These are phyloP conservation scores for Ormia ochracea DNA, from an alignment of 2,888 invertebrate genomes.

Conservation along the genomic window DNA sequence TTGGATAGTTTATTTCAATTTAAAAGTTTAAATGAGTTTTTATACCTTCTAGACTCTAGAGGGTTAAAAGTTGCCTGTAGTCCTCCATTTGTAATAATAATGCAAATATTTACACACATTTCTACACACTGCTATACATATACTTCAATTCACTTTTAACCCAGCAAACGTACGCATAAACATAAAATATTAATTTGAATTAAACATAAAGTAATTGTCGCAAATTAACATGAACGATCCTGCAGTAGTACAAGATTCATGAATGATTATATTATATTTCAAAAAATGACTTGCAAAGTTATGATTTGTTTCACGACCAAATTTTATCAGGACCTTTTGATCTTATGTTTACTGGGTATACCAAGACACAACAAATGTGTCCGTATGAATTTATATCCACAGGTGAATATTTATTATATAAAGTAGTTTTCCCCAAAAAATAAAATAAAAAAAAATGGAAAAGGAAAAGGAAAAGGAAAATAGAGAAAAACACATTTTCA, in stretches of 20 bases:
- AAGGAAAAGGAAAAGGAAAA: neutral
- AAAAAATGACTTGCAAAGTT: too few relatives aligned
- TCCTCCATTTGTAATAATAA: neutral
- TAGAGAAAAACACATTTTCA: slow-evolving; percentile 10
- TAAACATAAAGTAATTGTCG: too few relatives aligned
- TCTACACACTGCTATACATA: too few relatives aligned
- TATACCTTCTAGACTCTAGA: slow-evolving; percentile 32
- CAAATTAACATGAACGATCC: too few relatives aligned
- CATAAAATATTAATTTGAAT: too few relatives aligned
- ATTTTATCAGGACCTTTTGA: too few relatives aligned
- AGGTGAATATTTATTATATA: slow-evolving; percentile 30
- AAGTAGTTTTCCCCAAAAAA: neutral
- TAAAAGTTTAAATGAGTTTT: slow-evolving; percentile 73
- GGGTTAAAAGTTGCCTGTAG: slow-evolving; percentile 32
- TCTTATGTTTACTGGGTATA: too few relatives aligned
- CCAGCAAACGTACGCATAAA: neutral
- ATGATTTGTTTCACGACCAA: too few relatives aligned
- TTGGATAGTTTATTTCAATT: slow-evolving; percentile 71
- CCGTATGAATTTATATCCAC: neutral
- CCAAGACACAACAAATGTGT: neutral
- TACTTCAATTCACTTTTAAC: neutral
- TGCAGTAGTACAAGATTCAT: too few relatives aligned
- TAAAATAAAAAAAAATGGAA: neutral
- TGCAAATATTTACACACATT: slow-evolving; percentile 1
- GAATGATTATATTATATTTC: too few relatives aligned